phyloP scores from a whole-genome alignment of 2,797 vertebrate genomes.

The Alca torda region DNA sequence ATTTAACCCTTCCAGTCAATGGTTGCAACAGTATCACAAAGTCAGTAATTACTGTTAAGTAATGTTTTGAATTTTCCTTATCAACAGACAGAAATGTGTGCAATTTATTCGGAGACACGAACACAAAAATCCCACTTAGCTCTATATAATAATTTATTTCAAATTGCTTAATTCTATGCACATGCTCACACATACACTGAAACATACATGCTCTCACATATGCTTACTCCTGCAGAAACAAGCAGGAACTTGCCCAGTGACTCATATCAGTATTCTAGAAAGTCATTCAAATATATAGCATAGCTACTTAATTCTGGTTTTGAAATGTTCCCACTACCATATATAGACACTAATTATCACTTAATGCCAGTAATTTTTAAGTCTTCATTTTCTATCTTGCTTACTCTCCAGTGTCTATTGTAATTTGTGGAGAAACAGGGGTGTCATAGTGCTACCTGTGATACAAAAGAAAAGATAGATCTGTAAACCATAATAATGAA shows the following conservation, averaged over 20 bases:
- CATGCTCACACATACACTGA: neutral
- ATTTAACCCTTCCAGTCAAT: neutral
- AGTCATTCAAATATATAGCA: neutral
- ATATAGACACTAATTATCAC: neutral
- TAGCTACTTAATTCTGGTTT: neutral
- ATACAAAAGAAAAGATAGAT: neutral
- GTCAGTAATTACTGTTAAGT: neutral
- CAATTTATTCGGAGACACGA: neutral
- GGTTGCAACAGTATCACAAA: neutral
- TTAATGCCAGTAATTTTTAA: neutral
- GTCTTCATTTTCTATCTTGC: neutral
- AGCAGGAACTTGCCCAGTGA: neutral
- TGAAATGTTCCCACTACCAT: neutral
- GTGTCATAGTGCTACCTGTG: neutral
- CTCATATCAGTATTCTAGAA: neutral
- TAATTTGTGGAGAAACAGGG: neutral
- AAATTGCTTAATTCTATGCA: neutral
- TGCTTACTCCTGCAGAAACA: neutral
- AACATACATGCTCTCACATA: neutral
- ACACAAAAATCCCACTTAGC: neutral
- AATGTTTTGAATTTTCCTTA: neutral
- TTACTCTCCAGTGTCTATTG: neutral
- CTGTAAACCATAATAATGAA: neutral
- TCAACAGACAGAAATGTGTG: neutral
- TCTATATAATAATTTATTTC: neutral